phyloP scores from a whole-genome alignment of 35 echinoderm and acorn worm genomes.

The Ophioderma brevispina region DNA sequence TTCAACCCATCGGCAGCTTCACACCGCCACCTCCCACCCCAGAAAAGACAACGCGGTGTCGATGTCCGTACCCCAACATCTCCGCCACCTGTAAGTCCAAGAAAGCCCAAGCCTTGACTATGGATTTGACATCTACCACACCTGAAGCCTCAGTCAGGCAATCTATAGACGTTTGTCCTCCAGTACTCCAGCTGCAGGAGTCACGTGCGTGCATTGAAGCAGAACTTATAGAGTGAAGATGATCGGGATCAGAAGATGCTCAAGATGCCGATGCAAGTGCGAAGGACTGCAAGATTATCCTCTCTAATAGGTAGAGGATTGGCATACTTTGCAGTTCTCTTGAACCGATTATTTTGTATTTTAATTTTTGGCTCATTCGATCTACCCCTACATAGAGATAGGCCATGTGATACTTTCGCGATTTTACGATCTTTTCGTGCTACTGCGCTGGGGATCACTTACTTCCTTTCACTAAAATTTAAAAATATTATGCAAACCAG shows the following conservation, averaged over 20 bases:
- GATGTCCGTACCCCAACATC: background rate
- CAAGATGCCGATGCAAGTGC: conserved; percentile 76
- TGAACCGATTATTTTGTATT: no score
- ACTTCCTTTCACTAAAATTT: no score
- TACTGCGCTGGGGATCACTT: no score
- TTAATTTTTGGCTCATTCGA: no score
- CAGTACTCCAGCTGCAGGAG: conserved; percentile 43
- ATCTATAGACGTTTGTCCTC: background rate
- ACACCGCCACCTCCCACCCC: background rate
- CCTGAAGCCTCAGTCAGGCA: conserved; percentile 45
- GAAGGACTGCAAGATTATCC: conserved; percentile 79
- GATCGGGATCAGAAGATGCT: conserved; percentile 66
- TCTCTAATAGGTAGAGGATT: no score
- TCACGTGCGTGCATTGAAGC: conserved; percentile 70
- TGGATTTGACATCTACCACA: conserved; percentile 65
- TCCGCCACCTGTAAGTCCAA: background rate
- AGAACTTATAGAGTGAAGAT: conserved; percentile 70
- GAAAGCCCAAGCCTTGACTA: conserved; percentile 10
- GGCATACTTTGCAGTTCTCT: no score
- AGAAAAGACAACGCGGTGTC: background rate
- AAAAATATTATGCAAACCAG: no score
- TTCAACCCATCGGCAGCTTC: conserved; percentile 34
- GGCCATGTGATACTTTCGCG: no score
- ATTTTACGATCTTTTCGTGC: no score
- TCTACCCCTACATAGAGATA: no score